Percentiles rank a stretch among this genome's conserved stretches.
These are phyloP conservation scores for Drosophila serrata DNA, from an alignment of 1,140 invertebrate species.

Conservation along the genomic window DNA sequence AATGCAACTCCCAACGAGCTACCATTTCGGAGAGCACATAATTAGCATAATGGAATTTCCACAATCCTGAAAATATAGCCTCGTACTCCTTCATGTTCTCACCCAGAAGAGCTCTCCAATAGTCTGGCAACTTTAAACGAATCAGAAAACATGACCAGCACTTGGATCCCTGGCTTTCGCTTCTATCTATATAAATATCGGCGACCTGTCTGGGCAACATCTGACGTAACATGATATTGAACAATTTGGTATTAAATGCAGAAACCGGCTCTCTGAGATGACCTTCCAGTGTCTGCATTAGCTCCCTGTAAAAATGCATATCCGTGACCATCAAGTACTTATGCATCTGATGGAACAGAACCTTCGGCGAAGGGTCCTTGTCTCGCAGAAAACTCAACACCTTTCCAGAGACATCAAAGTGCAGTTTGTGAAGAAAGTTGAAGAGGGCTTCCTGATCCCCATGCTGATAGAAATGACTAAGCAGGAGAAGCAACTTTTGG, in stretches of 20 bases:
- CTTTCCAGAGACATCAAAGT: slow-evolving; percentile 17
- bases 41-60: slow-evolving; percentile 51
- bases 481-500: not conserved
- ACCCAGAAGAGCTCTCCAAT: slow-evolving; percentile 38
- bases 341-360: slow-evolving; percentile 36
- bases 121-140: slow-evolving; percentile 10
- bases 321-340: slow-evolving; percentile 54
- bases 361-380: not conserved
- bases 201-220: not conserved
- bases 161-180: not conserved
- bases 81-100: slow-evolving; percentile 22
- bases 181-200: slow-evolving; percentile 29
- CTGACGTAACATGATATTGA: slow-evolving; percentile 31
- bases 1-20: slow-evolving; percentile 8
- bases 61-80: slow-evolving; percentile 21
- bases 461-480: slow-evolving; percentile 2
- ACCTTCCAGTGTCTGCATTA: slow-evolving; percentile 43
- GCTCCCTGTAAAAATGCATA: slow-evolving; percentile 20
- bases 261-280: slow-evolving; percentile 22
- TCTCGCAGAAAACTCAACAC: slow-evolving; percentile 1
- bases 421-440: slow-evolving; percentile 4
- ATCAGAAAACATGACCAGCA: slow-evolving; percentile 56
- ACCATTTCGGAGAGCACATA: slow-evolving; percentile 54
- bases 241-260: slow-evolving; percentile 5
- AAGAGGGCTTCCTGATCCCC: slow-evolving; percentile 13